Evolutionary conservation across 2,797 vertebrate genomes (phyloP).

Genomic region (Gymnothorax reevesii): DNA sequence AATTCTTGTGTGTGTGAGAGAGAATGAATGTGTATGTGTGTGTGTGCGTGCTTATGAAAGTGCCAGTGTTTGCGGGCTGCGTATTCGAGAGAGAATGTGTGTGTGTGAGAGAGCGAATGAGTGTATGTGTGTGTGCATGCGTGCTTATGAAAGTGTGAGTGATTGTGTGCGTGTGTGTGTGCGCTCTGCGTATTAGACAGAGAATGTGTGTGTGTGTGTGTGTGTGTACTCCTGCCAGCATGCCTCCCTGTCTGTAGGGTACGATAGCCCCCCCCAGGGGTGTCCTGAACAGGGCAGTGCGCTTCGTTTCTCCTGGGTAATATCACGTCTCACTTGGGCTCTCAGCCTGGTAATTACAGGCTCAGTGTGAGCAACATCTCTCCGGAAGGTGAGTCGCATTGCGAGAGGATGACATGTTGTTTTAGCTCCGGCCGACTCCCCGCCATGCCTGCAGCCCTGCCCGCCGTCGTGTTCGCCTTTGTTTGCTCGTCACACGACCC

Average conservation of each 20-base stretch:
- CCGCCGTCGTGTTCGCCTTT: neutral
- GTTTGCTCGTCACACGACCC: constrained; percentile 1
- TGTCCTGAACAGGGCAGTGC: neutral
- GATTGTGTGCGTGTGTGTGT: no score
- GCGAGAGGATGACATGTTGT: neutral
- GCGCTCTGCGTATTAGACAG: no score
- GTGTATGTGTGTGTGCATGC: no score
- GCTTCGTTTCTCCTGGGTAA: neutral
- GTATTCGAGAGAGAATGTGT: no score
- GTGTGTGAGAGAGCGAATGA: no score
- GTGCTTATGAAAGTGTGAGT: no score
- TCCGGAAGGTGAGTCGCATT: neutral
- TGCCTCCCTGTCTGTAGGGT: neutral
- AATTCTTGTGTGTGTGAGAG: no score
- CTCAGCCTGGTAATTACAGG: neutral
- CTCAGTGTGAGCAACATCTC: neutral
- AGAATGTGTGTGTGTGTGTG: no score
- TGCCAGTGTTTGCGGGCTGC: no score
- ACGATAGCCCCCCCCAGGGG: neutral
- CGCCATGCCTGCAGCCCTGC: neutral
- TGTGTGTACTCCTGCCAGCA: neutral
- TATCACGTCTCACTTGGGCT: neutral
- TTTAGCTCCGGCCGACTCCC: neutral
- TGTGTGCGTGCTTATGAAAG: no score
- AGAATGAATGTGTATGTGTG: no score